A percentile compares a stretch with the other conserved stretches of the same genome.
These are phyloP conservation scores for Anoura caudifer DNA, from an alignment of 2,113 vertebrate species.

Conservation along the genomic window DNA sequence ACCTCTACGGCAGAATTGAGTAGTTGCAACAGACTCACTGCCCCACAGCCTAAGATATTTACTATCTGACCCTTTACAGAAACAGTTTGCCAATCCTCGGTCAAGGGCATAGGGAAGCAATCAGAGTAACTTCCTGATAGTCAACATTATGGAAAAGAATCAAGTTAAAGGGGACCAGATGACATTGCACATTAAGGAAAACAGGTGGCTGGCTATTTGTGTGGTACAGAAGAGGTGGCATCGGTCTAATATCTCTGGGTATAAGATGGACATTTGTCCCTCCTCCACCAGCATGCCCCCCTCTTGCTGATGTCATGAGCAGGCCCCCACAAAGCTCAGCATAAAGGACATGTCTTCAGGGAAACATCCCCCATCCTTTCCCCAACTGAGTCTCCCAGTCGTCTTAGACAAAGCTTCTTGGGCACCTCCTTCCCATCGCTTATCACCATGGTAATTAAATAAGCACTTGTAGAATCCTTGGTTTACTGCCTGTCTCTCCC, in stretches of 20 bases:
- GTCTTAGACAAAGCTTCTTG: not conserved
- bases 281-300: not conserved
- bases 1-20: not conserved
- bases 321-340: not conserved
- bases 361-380: not conserved
- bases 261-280: not conserved
- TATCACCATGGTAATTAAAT: not conserved
- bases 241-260: not conserved
- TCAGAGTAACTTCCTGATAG: not conserved
- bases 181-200: not conserved
- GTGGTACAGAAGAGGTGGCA: not conserved
- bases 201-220: not conserved
- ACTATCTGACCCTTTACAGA: not conserved
- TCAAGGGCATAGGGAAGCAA: not conserved
- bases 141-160: not conserved
- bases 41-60: not conserved
- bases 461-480: not conserved
- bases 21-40: not conserved
- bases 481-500: not conserved
- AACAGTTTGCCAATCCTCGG: not conserved
- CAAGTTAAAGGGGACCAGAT: not conserved
- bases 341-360: not conserved
- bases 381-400: not conserved
- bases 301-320: not conserved
- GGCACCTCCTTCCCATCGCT: not conserved